Conservation (phyloP, 2,888 invertebrate species). For the Malacosoma neustria region DNA sequence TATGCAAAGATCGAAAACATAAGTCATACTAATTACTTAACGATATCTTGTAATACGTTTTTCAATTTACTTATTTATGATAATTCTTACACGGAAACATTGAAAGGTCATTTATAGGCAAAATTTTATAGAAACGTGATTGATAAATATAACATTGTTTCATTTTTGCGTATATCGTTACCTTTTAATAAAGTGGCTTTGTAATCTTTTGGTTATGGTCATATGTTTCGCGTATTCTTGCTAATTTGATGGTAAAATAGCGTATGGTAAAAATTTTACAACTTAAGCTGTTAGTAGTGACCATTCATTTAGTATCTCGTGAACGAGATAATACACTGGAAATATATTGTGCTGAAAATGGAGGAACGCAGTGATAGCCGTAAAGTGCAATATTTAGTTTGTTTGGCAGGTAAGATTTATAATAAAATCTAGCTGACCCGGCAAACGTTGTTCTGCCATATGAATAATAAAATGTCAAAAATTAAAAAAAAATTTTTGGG, state of each 20-base stretch:
- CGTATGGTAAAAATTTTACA: conserved; percentile 6
- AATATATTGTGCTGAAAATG: conserved; percentile 9
- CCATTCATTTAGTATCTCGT: not conserved
- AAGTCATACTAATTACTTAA: too few species aligned
- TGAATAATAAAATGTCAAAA: too few species aligned
- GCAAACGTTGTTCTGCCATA: too few species aligned
- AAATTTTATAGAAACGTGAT: not conserved
- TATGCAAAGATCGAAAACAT: too few species aligned
- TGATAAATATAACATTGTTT: not conserved
- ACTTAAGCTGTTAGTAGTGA: not conserved
- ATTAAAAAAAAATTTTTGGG: too few species aligned
- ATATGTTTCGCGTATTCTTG: conserved; percentile 13
- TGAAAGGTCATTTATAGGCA: not conserved
- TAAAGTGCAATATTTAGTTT: conserved; percentile 23
- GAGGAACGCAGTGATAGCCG: conserved; percentile 15
- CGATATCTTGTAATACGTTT: too few species aligned
- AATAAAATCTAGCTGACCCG: too few species aligned
- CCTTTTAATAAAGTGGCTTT: conserved; percentile 33
- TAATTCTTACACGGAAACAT: too few species aligned
- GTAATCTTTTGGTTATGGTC: conserved; percentile 11
- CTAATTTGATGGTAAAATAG: conserved; percentile 17
- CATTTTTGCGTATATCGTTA: not conserved
- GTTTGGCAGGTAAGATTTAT: conserved; percentile 22
- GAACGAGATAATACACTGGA: not conserved
- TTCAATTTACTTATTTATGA: too few species aligned